These are phyloP conservation scores for Monopis laevigella DNA, from an alignment of 2,888 invertebrate species.

Conservation along the genomic window DNA sequence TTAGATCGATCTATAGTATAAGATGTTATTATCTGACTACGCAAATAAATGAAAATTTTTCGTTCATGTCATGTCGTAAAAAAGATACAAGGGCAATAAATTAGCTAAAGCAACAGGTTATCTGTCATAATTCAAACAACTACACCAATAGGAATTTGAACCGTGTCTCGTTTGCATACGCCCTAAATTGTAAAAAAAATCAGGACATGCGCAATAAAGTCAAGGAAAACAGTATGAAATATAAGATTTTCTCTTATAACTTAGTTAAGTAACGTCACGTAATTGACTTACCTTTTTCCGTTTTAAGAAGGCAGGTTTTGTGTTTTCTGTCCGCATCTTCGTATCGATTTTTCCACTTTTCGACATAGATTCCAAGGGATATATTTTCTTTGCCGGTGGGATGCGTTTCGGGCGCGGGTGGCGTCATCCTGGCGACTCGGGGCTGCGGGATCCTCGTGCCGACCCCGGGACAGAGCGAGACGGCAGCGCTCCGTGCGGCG, in stretches of 20 bases:
- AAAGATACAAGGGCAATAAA: too few species aligned
- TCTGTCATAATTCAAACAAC: conserved; percentile 54
- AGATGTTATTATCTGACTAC: too few species aligned
- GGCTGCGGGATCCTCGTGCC: conserved; percentile 50
- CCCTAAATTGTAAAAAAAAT: conserved; percentile 21
- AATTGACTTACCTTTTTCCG: conserved; percentile 73
- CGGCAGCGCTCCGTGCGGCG: conserved; percentile 41
- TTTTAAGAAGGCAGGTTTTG: conserved; percentile 72
- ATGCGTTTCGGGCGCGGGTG: conserved; percentile 57
- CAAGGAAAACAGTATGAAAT: conserved; percentile 26
- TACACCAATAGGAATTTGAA: conserved; percentile 53
- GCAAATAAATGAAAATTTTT: too few species aligned
- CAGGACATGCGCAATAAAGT: conserved; percentile 47
- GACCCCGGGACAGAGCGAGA: conserved; percentile 47
- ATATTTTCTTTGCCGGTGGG: conserved; percentile 57
- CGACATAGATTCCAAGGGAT: conserved; percentile 58
- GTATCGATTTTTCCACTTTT: conserved; percentile 75
- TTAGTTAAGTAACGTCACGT: conserved; percentile 18
- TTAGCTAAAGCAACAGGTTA: conserved; percentile 57
- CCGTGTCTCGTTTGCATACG: conserved; percentile 51
- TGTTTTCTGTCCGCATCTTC: conserved; percentile 76
- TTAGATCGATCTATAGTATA: too few species aligned
- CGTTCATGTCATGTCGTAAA: too few species aligned
- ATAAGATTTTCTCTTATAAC: conserved; percentile 15
- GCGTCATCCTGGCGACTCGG: conserved; percentile 58